Base-by-base conservation (phyloP, 2,113 vertebrate genomes). In the Platichthys flesus region DNA sequence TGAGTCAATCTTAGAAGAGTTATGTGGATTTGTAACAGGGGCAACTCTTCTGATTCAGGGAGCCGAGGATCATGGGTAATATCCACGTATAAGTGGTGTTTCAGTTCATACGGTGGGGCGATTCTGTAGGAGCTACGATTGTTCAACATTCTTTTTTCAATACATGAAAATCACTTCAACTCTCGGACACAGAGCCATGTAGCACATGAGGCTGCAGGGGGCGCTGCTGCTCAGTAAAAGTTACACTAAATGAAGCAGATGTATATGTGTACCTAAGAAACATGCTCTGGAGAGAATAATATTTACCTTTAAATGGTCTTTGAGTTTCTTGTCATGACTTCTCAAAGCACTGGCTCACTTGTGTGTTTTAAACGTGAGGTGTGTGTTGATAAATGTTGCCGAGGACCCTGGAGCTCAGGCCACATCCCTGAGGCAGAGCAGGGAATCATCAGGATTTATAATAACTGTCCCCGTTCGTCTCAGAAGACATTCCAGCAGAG, bases 391-490 rank as follows among this genome's bases (percentile, higher is more conserved):
- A 58, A 78, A 83, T 82, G 74, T 81, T 81, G 71, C 58, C 80
- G 65, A 60, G 47, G 69, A 69, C 83, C 64, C 71, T 68, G 4
- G 47, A 10, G 62, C 45, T 65, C 57, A 26, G 60, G 62, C 74
- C 74, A 28, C 56, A 69, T 88, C 80, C 82, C 85, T 24, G 18
- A 71, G 71, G 79, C 76, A 24, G 16, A 12, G 63, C 72, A 84
- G 72, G 80, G 87, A 84, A 82, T 67, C 76, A 82, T 81, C 77
- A 85, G 57, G 61, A 85, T 71, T 78, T 82, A 67, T 78, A 88
- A 88, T 85, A 90, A 89, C 76, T 79, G 79, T 66, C 75, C 79
- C 54, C 45, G 23, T 76, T 89, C 74, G 64, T 77, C 85, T 76
- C 59, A 67, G 60, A 51, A 56, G 67, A 82, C 74, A 74, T 57